Percentiles rank a stretch among this genome's conserved stretches.
phyloP scores from a whole-genome alignment of 53 echinoderm and acorn worm genomes.

The Paelopatides confundens region DNA sequence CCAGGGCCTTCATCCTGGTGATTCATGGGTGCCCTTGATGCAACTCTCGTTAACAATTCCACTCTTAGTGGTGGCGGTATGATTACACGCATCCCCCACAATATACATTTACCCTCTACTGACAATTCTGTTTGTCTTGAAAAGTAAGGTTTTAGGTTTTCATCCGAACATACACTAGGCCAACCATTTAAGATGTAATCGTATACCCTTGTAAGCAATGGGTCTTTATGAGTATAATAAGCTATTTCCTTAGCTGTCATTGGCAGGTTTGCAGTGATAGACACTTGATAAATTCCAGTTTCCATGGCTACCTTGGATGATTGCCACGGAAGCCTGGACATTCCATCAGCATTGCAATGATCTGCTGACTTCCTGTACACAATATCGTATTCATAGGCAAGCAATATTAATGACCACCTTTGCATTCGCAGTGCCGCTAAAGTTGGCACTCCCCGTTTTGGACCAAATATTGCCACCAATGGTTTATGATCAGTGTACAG shows the following conservation, averaged over 20 bases:
- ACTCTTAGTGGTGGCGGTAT: constrained; percentile 26
- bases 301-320: not conserved
- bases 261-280: not conserved
- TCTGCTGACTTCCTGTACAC: constrained; percentile 53
- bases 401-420: constrained; percentile 55
- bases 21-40: too few species aligned
- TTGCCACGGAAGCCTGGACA: not conserved
- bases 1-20: constrained; percentile 65
- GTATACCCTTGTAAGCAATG: not conserved
- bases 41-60: too few species aligned
- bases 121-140: constrained; percentile 8
- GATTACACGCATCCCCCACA: constrained; percentile 48
- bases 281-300: not conserved
- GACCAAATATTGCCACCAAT: not conserved
- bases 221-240: not conserved
- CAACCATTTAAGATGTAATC: not conserved
- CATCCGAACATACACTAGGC: not conserved
- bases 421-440: constrained; percentile 37
- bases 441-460: constrained; percentile 37
- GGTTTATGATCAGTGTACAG: constrained; percentile 64
- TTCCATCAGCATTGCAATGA: constrained; percentile 50
- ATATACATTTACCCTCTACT: constrained; percentile 19
- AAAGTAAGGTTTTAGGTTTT: not conserved
- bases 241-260: not conserved
- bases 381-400: constrained; percentile 57